A percentile compares a stretch with the other conserved stretches of the same genome.
Evolutionary conservation across 2,888 invertebrate genomes (phyloP).

Genomic region (Chloroclystis v-ata): DNA sequence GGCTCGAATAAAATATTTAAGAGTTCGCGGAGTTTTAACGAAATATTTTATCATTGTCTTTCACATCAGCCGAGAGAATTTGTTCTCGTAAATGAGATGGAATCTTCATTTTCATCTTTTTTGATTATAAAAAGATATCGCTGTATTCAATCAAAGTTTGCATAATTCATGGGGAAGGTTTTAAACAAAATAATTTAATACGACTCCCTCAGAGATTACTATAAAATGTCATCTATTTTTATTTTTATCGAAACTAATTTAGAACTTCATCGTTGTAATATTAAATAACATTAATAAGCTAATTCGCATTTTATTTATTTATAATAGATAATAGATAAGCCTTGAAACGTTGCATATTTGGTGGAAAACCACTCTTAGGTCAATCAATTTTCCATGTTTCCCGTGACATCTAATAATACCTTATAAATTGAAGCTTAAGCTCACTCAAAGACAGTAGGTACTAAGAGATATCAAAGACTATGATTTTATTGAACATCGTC

Average conservation of each 20-base stretch:
- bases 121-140: neutral
- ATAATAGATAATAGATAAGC: too few relatives aligned
- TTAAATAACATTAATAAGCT: too few relatives aligned
- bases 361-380: neutral
- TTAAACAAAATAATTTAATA: too few relatives aligned
- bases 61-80: constrained; percentile 1
- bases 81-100: constrained; percentile 7
- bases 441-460: neutral
- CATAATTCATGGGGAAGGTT: neutral
- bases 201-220: too few relatives aligned
- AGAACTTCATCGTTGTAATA: too few relatives aligned
- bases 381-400: neutral
- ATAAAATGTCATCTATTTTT: too few relatives aligned
- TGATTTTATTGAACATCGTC: neutral
- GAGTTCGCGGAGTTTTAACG: constrained; percentile 1
- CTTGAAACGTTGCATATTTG: too few relatives aligned
- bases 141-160: neutral
- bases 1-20: constrained; percentile 12
- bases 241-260: too few relatives aligned
- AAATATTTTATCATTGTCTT: constrained; percentile 7
- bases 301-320: too few relatives aligned
- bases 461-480: neutral
- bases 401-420: neutral
- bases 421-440: neutral
- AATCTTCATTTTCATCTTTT: neutral